phyloP scores from a whole-genome alignment of 2,113 vertebrate genomes.

The Pollimyrus isidori region DNA sequence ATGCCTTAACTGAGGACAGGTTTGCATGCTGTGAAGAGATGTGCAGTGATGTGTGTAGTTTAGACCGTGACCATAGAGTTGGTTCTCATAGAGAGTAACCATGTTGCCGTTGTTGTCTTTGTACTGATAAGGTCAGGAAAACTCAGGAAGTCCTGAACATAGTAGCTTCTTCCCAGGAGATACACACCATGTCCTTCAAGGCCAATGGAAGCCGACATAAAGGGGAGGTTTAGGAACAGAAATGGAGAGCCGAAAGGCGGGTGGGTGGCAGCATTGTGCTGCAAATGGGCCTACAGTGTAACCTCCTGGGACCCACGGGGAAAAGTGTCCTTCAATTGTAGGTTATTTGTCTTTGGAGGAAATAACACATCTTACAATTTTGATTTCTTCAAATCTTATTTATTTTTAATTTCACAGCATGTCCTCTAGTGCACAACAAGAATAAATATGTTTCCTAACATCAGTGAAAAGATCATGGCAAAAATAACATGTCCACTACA shows the following conservation, averaged over 20 bases:
- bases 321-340: no score
- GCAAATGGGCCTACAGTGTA: background rate
- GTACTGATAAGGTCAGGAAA: background rate
- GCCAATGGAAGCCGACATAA: constrained; percentile 10
- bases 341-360: no score
- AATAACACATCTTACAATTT: no score
- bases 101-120: background rate
- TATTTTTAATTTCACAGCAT: no score
- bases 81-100: background rate
- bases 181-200: background rate
- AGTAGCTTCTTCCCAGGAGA: background rate
- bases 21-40: constrained; percentile 60
- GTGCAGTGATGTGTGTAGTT: constrained; percentile 28
- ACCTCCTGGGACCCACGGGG: no score
- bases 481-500: no score
- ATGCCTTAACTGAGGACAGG: constrained; percentile 54
- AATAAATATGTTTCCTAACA: no score
- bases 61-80: background rate
- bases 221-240: background rate
- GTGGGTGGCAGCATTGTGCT: background rate
- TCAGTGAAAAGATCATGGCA: no score
- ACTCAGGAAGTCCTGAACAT: constrained; percentile 22
- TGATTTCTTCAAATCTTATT: no score
- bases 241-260: background rate
- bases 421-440: no score